Evolutionary conservation across 2,113 vertebrate genomes (phyloP), one percentile per base, ranked within the genome.

Genomic region (Prunella himalayana): DNA sequence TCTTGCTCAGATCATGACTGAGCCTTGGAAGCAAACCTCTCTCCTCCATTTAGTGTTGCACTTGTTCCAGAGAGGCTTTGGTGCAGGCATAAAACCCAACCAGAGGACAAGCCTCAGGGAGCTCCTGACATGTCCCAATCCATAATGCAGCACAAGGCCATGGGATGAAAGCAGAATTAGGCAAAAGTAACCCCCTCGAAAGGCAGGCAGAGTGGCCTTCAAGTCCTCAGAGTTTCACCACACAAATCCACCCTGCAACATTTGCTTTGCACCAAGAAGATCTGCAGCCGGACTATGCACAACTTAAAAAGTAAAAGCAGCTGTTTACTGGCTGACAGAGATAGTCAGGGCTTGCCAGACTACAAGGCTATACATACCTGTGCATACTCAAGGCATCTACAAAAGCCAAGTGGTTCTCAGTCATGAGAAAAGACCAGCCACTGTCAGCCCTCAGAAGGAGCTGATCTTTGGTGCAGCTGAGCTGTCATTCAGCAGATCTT

Each of bases 81-180:
- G 21, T 72, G 30, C 28, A 82, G 3, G 0, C 1, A 0, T 41
- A 49, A 92, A 79, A 51, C 28, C 31, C 17, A 10, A 8, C 7
- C 6, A 6, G 12, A 82, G 13, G 24, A 44, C 6, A 7, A 4
- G 1, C 13, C 19, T 50, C 19, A 44, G 21, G 51, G 21, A 51
- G 47, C 23, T 44, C 71, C n/a, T 64, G 35, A 47, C 16, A 51
- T 1, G 1, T 42, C 35, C 27, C 33, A 91, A 3, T 15, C 15
- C 14, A 6, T 56, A 56, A 72, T 0, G 0, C 13, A 28, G 59
- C 1, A 0, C 44, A 37, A 69, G 10, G 15, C 22, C 37, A 21
- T 2, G 11, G 37, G 22, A 73, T 2, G 1, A 49, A 33, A 57
- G 31, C 6, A 73, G 45, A 84, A 57, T 25, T n/a, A n/a, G 37